Evolutionary conservation across 2,113 vertebrate genomes (phyloP).

Genomic region (Amphiprion percula): DNA sequence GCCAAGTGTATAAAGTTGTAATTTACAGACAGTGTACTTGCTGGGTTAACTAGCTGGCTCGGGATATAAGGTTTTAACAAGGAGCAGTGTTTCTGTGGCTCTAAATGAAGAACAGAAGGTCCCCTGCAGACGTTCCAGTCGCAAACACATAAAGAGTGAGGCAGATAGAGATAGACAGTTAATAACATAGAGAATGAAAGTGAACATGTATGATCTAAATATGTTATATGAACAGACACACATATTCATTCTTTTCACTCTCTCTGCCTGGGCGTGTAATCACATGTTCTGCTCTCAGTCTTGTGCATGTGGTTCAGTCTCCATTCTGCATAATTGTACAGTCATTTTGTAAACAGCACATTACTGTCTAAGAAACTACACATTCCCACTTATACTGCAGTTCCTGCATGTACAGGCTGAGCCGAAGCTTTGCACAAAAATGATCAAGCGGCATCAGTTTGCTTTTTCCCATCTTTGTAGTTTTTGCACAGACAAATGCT

Average conservation of each 20-base stretch:
- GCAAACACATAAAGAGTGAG: conserved; percentile 8
- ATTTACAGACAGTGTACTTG: conserved; percentile 44
- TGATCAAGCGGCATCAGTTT: background rate
- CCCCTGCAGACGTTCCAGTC: conserved; percentile 31
- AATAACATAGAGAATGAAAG: conserved; percentile 3
- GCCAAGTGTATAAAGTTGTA: conserved; percentile 7
- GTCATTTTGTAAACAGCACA: conserved; percentile 77
- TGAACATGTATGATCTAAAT: conserved; percentile 28
- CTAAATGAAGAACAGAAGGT: conserved; percentile 67
- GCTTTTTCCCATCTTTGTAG: conserved; percentile 20
- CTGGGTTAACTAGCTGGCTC: conserved; percentile 17
- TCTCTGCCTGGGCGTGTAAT: conserved; percentile 73
- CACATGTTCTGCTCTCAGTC: conserved; percentile 72
- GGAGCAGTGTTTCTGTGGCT: conserved; percentile 10
- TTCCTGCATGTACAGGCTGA: conserved; percentile 31
- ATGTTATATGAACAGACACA: conserved; percentile 31
- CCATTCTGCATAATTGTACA: conserved; percentile 81
- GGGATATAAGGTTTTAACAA: conserved; percentile 44
- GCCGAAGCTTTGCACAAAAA: background rate
- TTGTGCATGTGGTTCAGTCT: conserved; percentile 72
- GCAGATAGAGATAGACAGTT: background rate
- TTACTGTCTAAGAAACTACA: conserved; percentile 77
- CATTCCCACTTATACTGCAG: conserved; percentile 56
- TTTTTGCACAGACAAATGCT: conserved; percentile 39
- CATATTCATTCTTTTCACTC: conserved; percentile 45